These are phyloP conservation scores for Lycaena phlaeas DNA, from an alignment of 2,888 invertebrate species.

Conservation along the genomic window DNA sequence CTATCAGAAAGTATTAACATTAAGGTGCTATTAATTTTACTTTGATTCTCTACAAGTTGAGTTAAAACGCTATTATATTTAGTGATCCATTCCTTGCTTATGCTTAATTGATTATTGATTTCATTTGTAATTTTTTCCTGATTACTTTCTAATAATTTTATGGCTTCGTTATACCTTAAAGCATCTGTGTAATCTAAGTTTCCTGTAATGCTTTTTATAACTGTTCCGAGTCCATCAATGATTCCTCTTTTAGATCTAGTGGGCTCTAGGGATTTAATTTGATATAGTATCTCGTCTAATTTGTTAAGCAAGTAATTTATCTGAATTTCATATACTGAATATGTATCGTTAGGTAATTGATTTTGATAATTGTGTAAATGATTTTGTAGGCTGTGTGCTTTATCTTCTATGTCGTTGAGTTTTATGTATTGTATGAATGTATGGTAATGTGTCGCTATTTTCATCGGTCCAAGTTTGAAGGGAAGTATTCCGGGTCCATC, in stretches of 20 bases:
- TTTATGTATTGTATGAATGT: slow-evolving; percentile 17
- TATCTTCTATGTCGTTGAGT: slow-evolving; percentile 13
- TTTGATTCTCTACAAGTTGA: neutral
- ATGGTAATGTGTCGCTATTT: slow-evolving; percentile 15
- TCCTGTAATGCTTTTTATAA: slow-evolving; percentile 16
- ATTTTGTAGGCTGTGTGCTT: slow-evolving; percentile 2
- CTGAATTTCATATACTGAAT: neutral
- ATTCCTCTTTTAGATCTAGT: slow-evolving; percentile 8
- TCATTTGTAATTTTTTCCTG: neutral
- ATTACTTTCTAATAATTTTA: neutral
- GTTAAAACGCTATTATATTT: neutral
- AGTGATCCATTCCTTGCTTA: neutral
- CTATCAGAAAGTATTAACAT: neutral
- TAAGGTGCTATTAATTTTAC: neutral
- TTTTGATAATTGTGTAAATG: slow-evolving; percentile 2
- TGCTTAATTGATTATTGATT: neutral
- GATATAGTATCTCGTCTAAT: neutral
- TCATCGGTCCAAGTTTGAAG: slow-evolving; percentile 13
- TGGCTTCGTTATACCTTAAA: neutral
- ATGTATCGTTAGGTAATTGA: neutral
- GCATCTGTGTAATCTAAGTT: slow-evolving; percentile 17
- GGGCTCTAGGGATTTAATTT: neutral
- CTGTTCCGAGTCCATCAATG: slow-evolving; percentile 10
- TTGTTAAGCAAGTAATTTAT: neutral
- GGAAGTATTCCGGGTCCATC: slow-evolving; percentile 18